phyloP scores from a whole-genome alignment of 2,797 vertebrate species.

The Lateolabrax maculatus region DNA sequence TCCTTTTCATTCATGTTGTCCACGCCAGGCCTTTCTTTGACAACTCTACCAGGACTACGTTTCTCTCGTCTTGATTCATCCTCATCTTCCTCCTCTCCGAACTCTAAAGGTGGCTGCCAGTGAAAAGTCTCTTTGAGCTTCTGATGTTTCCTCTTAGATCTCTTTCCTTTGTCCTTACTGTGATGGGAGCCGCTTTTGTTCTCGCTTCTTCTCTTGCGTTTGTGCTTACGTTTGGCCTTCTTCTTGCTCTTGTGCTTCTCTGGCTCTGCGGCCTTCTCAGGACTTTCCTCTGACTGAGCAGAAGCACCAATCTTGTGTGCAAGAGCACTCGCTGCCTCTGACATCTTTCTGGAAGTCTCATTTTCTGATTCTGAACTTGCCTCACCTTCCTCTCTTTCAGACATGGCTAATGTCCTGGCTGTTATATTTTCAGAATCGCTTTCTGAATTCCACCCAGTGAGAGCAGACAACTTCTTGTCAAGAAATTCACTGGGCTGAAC shows the following conservation, averaged over 20 bases:
- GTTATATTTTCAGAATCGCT: slow-evolving; percentile 87
- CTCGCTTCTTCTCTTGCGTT: slow-evolving; percentile 85
- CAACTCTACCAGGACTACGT: slow-evolving; percentile 61
- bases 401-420: slow-evolving; percentile 74
- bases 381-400: slow-evolving; percentile 96
- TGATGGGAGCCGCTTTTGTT: slow-evolving; percentile 80
- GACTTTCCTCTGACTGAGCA: slow-evolving; percentile 69
- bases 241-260: slow-evolving; percentile 83
- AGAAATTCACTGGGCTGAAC: slow-evolving; percentile 58
- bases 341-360: slow-evolving; percentile 78
- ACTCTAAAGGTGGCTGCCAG: slow-evolving; percentile 98
- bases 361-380: slow-evolving; percentile 93
- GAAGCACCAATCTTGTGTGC: slow-evolving; percentile 29
- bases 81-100: slow-evolving; percentile 95
- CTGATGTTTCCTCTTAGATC: slow-evolving; percentile 92
- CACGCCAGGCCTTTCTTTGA: slow-evolving; percentile 46
- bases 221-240: slow-evolving; percentile 89
- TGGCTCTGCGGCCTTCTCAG: slow-evolving; percentile 64
- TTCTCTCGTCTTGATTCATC: slow-evolving; percentile 81
- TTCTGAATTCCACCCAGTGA: slow-evolving; percentile 92
- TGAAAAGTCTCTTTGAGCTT: slow-evolving; percentile 94
- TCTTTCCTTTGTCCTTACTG: slow-evolving; percentile 90
- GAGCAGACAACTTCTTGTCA: slow-evolving; percentile 69
- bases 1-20: slow-evolving; percentile 65
- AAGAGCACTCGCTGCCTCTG: background rate